Evolutionary conservation across 2,888 invertebrate genomes (phyloP).

Genomic region (Ophion ventricosus): DNA sequence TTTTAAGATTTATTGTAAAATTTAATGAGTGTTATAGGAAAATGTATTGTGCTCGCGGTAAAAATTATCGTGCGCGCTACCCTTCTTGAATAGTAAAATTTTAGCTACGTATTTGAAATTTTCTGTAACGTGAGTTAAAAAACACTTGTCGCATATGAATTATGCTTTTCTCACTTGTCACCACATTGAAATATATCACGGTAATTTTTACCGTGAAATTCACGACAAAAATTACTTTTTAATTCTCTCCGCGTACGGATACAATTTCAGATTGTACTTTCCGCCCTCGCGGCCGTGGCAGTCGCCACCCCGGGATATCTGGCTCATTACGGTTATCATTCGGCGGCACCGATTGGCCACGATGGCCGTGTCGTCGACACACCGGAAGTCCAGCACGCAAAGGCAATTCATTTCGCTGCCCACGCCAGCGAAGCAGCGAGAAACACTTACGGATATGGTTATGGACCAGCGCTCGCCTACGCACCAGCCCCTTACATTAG

Average conservation of each 20-base stretch:
- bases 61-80: too few relatives aligned
- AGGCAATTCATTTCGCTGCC: slow-evolving; percentile 82
- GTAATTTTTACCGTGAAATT: too few relatives aligned
- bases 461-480: slow-evolving; percentile 74
- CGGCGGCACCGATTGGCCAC: slow-evolving; percentile 72
- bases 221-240: too few relatives aligned
- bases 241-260: too few relatives aligned
- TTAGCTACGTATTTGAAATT: neutral
- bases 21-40: too few relatives aligned
- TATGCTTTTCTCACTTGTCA: too few relatives aligned
- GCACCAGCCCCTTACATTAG: slow-evolving; percentile 71
- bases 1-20: too few relatives aligned
- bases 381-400: slow-evolving; percentile 83
- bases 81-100: too few relatives aligned
- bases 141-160: too few relatives aligned
- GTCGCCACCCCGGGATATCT: slow-evolving; percentile 69
- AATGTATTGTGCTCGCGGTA: too few relatives aligned
- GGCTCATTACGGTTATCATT: slow-evolving; percentile 69
- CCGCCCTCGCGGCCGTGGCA: slow-evolving; percentile 69
- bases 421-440: slow-evolving; percentile 81
- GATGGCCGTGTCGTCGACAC: slow-evolving; percentile 76
- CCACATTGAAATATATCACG: too few relatives aligned
- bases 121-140: too few relatives aligned
- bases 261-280: slow-evolving; percentile 70
- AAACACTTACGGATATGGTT: slow-evolving; percentile 70